Evolutionary conservation across 2,797 vertebrate species (phyloP), one percentile per base, ranked within the genome.

Genomic region (Oreonectes daqikongensis): DNA sequence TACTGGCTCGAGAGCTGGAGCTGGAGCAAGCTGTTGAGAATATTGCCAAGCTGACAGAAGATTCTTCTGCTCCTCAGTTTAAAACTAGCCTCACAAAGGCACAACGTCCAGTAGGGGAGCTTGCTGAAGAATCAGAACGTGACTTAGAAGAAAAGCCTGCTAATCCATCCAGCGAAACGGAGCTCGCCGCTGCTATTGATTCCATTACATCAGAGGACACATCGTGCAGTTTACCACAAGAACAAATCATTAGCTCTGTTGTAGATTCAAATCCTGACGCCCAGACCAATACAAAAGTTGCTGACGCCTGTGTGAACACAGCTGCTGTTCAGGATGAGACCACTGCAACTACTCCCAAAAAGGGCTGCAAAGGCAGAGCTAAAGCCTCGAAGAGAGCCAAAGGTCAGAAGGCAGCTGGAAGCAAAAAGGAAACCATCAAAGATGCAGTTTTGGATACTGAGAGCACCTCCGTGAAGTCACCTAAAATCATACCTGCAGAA

Each of bases 171-270:
- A 98, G 94, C 2, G 97, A 99, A 82, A 98, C 95, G 0, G 97
- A 99, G 83, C 92, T 99, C 73, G 98, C 97, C 5, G 97, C 97
- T 0, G 97, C 98, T 65, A 99, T 99, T 0, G 95, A 96, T 64
- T 99, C 98, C 15, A 99, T 99, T 82, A 98, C 97, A 48, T 88
- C 90, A 50, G 95, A 92, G 5, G 95, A 96, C 28, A 80, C 90
- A 73, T 86, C 93, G 50, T 93, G 78, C 28, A 4, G 85, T 2
- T 11, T 90, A 50, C 64, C 88, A 8, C 90, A 86, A 81, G 85
- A 95, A 50, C 92, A 93, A 75, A 85, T 92, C 0, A 86, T 93
- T 8, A 92, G 87, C 67, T 84, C 94, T 10, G 93, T 92, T 69
- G 71, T 93, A 0, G 89, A 91, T 77, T 85, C 92, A 0, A 92